A percentile compares a stretch with the other conserved stretches of the same genome.
phyloP scores from a whole-genome alignment of 2,113 vertebrate genomes.

The Kryptolebias marmoratus region DNA sequence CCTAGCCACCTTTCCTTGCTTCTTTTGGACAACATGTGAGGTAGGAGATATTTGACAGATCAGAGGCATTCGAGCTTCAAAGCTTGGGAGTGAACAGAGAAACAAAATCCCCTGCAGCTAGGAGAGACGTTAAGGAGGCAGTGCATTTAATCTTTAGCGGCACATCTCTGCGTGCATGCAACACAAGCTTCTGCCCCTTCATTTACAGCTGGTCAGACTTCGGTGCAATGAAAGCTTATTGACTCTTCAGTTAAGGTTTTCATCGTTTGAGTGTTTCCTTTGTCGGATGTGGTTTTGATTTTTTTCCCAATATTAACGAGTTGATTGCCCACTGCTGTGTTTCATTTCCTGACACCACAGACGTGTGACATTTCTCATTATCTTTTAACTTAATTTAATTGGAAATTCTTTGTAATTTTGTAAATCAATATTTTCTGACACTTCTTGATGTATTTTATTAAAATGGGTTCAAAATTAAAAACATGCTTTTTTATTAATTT shows the following conservation, averaged over 20 bases:
- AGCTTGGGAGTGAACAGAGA: slow-evolving; percentile 54
- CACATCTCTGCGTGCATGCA: slow-evolving; percentile 35
- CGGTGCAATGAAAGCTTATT: slow-evolving; percentile 28
- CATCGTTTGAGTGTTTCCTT: slow-evolving; percentile 31
- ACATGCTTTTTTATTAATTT: background rate
- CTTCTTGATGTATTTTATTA: slow-evolving; percentile 61
- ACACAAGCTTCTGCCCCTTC: slow-evolving; percentile 32
- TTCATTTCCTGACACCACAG: slow-evolving; percentile 66
- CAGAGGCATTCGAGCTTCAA: slow-evolving; percentile 65
- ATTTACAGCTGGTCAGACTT: slow-evolving; percentile 49
- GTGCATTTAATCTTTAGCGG: slow-evolving; percentile 46
- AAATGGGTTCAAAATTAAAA: slow-evolving; percentile 34
- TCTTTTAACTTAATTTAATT: slow-evolving; percentile 64
- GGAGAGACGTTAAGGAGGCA: slow-evolving; percentile 38
- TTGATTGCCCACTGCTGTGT: slow-evolving; percentile 69
- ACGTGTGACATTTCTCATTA: slow-evolving; percentile 68
- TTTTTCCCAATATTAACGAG: slow-evolving; percentile 53
- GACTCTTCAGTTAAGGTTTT: slow-evolving; percentile 42
- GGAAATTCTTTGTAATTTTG: slow-evolving; percentile 69
- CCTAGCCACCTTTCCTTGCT: slow-evolving; percentile 19
- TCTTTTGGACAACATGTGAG: slow-evolving; percentile 49
- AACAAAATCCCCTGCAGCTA: slow-evolving; percentile 46
- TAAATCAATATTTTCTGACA: slow-evolving; percentile 49
- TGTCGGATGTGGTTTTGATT: slow-evolving; percentile 51
- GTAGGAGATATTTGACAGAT: slow-evolving; percentile 61